Base-by-base conservation (phyloP, 2,113 vertebrate species). In the Nerophis ophidion region DNA sequence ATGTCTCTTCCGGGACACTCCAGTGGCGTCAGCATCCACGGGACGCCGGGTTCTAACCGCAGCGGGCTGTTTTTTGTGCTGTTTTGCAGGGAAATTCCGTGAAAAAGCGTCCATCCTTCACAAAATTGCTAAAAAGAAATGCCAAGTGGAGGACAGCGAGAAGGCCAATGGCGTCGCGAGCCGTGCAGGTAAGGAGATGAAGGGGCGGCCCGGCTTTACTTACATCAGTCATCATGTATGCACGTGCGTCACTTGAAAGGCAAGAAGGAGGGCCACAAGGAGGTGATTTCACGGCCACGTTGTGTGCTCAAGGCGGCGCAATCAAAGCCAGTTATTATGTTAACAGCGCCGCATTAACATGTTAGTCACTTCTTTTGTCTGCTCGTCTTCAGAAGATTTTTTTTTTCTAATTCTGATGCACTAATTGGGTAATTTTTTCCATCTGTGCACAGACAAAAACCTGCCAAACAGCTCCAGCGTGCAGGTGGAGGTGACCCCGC, bases 101-200 rank as follows among this genome's bases (percentile, higher is more conserved):
- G 96, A 99, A 89, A 98, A 94, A 75, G 97, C 95, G 0, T 97
- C 96, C 63, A 98, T 98, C 80, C 94, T 99, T 59, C 95, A 99
- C 81, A 99, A 98, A 90, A 97, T 99, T 0, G 96, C 97, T 65
- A 99, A 99, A 90, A 98, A 95, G 91, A 99, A 97, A 83, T 97
- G 95, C 80, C 95, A 97, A 68, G 94, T 93, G 66, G 96, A 97
- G 69, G 96, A 99, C 73, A 91, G 91, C 4, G 95, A 95, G 82
- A 92, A 91, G 69, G 91, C 93, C 64, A 98, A 97, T 14, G 94
- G 94, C 60, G 91, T 93, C 8, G 88, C 92, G 57, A 95, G 91
- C 71, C 91, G 90, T 0, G 72, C 89, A 71, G 96, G 96, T 98
- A 79, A 89, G 90, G 87, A 46, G 15, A 3, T 34, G 5, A 45